Base-by-base conservation (phyloP, 2,888 invertebrate genomes). In the Flexamia atlantica region DNA sequence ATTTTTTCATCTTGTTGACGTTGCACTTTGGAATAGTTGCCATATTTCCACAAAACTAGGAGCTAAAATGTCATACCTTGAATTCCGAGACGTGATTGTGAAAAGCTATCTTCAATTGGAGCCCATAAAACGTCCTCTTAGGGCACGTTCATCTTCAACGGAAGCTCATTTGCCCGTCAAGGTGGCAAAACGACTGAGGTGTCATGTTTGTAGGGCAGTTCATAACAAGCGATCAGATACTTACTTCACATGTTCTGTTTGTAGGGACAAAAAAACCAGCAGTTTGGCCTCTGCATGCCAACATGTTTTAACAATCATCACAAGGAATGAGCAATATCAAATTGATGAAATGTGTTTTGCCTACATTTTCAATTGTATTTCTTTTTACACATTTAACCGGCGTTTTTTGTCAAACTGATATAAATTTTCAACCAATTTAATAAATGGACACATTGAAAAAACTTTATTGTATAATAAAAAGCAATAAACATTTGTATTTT, bases 1-100 rank as follows among this genome's bases (percentile, higher is more conserved):
- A 14, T 76, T 84, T 82, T 82, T 82, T 20, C 74, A 76, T 76
- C 64, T 84, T 42, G 14, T 84, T 30, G 74, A 84, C 25, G 72
- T 50, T n/a, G 23, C 68, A 32, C 80, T 83, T 46, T 80, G 83
- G 76, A 83, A 83, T 28, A 80, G 50, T 70, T 32, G n/a, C 42
- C 53, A 80, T 40, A 50, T 53, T 50, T 70, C 20, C 80, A 25
- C 32, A 80, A 83, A 70, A 64, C 4, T 36, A 36, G 36, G 25
- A n/a, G 25, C 12, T 30, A 80, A 80, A 36, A 50, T 80, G 20
- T 32, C 70, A 30, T 80, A 83, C 23, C 32, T 64, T 28, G 46
- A 68, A 40, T 80, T 68, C 70, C 80, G 80, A 50, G 70, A 68
- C 50, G 32, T 70, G 17, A 83, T 83, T 32, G 46, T 83, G 25